phyloP scores from a whole-genome alignment of 2,797 vertebrate species.

The Huso huso region DNA sequence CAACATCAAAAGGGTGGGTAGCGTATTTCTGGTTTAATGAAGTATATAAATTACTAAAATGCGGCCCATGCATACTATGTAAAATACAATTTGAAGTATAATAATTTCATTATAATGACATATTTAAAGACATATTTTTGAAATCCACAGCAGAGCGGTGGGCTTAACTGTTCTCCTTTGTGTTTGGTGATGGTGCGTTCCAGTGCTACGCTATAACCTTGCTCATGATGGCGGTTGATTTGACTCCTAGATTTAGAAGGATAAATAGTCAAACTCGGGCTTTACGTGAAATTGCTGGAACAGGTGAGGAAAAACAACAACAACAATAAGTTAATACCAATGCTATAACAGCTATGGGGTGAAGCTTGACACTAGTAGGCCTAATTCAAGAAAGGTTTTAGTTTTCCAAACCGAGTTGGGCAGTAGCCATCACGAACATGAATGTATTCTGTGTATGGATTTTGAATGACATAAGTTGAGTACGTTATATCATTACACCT shows the following conservation, averaged over 20 bases:
- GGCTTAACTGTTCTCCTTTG: neutral
- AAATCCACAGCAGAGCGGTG: no score
- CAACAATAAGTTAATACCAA: no score
- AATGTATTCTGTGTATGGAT: no score
- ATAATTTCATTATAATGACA: conserved; percentile 1
- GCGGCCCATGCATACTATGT: neutral
- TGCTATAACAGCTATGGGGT: no score
- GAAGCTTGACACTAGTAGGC: no score
- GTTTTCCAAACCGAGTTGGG: no score
- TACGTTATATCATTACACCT: no score
- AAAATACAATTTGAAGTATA: conserved; percentile 3
- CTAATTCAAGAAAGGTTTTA: no score
- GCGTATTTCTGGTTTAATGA: neutral
- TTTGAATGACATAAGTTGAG: no score
- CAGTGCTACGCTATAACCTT: conserved; percentile 11
- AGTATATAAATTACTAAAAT: neutral
- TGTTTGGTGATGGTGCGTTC: neutral
- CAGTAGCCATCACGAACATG: no score
- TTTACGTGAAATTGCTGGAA: conserved; percentile 46
- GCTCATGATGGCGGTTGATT: conserved; percentile 62
- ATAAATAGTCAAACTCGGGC: conserved; percentile 58
- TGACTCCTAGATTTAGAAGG: conserved; percentile 65
- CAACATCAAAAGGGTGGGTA: neutral
- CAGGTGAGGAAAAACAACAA: conserved; percentile 39
- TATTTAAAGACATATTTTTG: neutral